Conservation (phyloP, 2,797 vertebrate species). For the Molossus alvarezi region DNA sequence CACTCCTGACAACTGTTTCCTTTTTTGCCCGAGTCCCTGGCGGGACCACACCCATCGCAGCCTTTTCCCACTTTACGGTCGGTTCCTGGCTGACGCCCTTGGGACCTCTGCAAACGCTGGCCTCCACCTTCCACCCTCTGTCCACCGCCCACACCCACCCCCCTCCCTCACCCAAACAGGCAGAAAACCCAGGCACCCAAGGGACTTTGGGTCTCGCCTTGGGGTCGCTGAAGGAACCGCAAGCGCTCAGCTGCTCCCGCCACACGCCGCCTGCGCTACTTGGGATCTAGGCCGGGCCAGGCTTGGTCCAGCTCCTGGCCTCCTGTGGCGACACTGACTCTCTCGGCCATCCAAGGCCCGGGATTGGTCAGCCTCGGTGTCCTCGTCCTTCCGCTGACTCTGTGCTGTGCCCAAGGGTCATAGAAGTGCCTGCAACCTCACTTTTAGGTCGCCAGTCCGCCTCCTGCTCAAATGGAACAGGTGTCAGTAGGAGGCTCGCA, state of each 20-base stretch:
- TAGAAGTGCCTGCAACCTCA: neutral
- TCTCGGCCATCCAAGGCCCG: too few relatives aligned
- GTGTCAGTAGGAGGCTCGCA: too few relatives aligned
- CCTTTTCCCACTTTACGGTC: neutral
- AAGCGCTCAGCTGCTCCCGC: neutral
- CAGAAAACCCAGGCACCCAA: neutral
- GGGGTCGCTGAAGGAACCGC: neutral
- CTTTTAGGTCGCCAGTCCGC: neutral
- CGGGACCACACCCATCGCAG: neutral
- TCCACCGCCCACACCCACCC: neutral
- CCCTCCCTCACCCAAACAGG: neutral
- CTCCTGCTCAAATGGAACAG: neutral
- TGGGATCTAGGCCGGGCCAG: neutral
- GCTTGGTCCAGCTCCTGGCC: neutral
- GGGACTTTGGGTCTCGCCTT: neutral
- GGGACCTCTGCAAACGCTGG: neutral
- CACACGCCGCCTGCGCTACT: neutral
- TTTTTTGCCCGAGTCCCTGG: neutral
- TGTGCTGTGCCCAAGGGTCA: neutral
- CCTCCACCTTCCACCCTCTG: neutral
- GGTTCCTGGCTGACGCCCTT: too few relatives aligned
- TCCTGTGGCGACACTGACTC: neutral
- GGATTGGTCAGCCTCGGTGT: neutral
- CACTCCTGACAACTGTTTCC: constrained; percentile 59
- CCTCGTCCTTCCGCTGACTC: neutral